A percentile compares a stretch with the other conserved stretches of the same genome.
Conservation (phyloP, 1,140 invertebrate species). For the Ectropis grisescens region DNA sequence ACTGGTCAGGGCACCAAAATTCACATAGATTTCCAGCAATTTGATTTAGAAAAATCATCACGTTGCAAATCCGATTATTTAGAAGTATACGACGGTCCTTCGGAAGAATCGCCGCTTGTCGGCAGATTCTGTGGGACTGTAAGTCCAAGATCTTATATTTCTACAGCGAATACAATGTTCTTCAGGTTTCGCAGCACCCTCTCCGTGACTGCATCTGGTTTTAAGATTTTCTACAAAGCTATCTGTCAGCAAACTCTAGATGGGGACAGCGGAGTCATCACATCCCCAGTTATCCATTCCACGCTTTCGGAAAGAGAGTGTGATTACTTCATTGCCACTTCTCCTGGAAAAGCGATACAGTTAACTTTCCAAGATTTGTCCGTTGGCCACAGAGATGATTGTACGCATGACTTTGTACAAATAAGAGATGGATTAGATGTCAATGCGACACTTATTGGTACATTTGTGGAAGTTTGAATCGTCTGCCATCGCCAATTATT, state of each 20-base stretch:
- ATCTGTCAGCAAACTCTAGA: constrained; percentile 78
- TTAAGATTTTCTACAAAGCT: constrained; percentile 72
- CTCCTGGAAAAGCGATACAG: constrained; percentile 72
- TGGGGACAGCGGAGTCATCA: constrained; percentile 72
- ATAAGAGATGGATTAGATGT: constrained; percentile 78
- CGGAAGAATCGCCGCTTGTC: constrained; percentile 72
- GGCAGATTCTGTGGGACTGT: constrained; percentile 76
- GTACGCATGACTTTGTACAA: constrained; percentile 62
- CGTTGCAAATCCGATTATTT: constrained; percentile 77
- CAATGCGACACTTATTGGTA: constrained; percentile 77
- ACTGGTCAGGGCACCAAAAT: constrained; percentile 74
- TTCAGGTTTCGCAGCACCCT: constrained; percentile 77
- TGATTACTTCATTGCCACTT: constrained; percentile 80
- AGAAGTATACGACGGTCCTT: constrained; percentile 80
- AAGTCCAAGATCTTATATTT: constrained; percentile 69
- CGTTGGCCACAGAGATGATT: constrained; percentile 70
- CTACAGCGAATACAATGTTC: constrained; percentile 75
- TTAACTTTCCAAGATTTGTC: constrained; percentile 80
- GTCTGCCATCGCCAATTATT: constrained; percentile 70
- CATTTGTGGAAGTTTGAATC: constrained; percentile 72
- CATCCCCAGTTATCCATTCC: constrained; percentile 85
- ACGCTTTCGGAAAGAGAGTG: constrained; percentile 80
- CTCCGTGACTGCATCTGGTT: constrained; percentile 69
- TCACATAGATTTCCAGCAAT: constrained; percentile 74
- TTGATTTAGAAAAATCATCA: constrained; percentile 74